Evolutionary conservation across 2,888 invertebrate species (phyloP).

Genomic region (Lepidochitona cinerea): DNA sequence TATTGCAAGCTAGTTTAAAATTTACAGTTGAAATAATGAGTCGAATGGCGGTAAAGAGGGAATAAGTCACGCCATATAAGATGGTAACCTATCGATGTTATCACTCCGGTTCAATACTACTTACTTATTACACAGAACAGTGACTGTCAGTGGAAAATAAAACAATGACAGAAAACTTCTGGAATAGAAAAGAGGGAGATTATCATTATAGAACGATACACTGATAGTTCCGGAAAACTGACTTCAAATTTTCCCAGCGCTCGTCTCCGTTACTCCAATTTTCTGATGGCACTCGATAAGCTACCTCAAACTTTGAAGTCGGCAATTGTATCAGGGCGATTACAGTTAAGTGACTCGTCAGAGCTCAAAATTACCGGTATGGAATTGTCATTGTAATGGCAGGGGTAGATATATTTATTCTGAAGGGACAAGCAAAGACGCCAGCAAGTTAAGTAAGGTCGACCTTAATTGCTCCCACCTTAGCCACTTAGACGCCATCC

Average conservation of each 20-base stretch:
- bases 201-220: not conserved
- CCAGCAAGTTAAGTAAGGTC: not conserved
- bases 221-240: not conserved
- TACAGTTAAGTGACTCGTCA: too few species aligned
- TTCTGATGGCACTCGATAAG: not conserved
- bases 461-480: not conserved
- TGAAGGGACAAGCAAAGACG: too few species aligned
- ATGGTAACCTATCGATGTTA: too few species aligned
- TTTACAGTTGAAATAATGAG: too few species aligned
- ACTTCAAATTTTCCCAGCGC: not conserved
- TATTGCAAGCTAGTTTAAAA: too few species aligned
- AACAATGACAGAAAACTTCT: not conserved
- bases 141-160: too few species aligned
- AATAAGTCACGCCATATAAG: too few species aligned
- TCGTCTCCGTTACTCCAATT: not conserved
- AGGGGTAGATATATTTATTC: too few species aligned
- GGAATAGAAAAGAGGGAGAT: not conserved
- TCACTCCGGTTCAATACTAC: not conserved
- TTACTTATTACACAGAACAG: not conserved
- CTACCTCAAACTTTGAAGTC: not conserved
- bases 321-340: not conserved
- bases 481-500: not conserved
- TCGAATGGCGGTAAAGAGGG: too few species aligned
- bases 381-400: too few species aligned
- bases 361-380: too few species aligned